Evolutionary conservation across 2,113 vertebrate species (phyloP).

Genomic region (Microcebus ravelobensis): DNA sequence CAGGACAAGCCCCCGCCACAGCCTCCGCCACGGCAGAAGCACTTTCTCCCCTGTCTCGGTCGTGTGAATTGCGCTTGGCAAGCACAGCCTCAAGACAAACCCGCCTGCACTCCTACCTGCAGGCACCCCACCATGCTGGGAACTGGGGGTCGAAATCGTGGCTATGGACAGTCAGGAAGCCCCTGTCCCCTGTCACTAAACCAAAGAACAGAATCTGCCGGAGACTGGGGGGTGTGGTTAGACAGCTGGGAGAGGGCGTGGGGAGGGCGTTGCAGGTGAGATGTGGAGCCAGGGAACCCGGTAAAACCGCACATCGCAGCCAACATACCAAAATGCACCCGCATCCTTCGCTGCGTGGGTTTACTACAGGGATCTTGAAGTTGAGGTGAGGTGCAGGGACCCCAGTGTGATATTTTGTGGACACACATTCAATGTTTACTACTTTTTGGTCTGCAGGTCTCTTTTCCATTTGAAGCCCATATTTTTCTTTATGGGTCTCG

Average conservation of each 20-base stretch:
- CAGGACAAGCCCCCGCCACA: neutral
- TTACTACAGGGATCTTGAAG: neutral
- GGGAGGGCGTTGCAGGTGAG: neutral
- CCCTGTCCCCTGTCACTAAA: neutral
- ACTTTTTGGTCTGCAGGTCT: neutral
- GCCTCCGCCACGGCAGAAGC: neutral
- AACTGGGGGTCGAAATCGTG: neutral
- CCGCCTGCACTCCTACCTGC: neutral
- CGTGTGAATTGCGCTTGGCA: neutral
- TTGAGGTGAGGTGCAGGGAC: neutral
- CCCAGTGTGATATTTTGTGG: neutral
- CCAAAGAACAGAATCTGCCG: neutral
- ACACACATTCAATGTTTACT: neutral
- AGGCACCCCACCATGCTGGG: accelerated
- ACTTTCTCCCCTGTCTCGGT: neutral
- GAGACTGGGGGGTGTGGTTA: neutral
- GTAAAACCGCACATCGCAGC: neutral
- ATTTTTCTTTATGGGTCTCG: neutral
- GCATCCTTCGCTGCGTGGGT: neutral
- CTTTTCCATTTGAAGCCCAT: neutral
- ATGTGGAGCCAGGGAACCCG: neutral
- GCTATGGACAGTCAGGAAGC: neutral
- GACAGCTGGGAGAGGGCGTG: neutral
- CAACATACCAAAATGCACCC: accelerated
- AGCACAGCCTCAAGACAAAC: neutral